Evolutionary conservation across 1,140 invertebrate species (phyloP).

Genomic region (Ylistrum balloti): DNA sequence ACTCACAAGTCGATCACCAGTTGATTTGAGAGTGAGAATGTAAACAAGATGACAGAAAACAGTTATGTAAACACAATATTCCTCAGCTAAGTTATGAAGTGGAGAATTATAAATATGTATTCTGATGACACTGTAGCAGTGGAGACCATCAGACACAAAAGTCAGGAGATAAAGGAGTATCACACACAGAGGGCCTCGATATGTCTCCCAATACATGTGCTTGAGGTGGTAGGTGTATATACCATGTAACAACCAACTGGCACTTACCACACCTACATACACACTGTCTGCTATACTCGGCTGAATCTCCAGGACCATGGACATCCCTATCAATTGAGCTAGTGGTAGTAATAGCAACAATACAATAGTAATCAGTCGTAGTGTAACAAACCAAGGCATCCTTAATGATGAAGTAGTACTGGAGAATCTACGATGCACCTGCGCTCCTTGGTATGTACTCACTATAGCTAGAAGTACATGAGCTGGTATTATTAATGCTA

Average conservation of each 20-base stretch:
- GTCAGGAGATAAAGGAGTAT: constrained; percentile 87
- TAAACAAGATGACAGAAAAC: constrained; percentile 76
- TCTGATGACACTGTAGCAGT: constrained; percentile 76
- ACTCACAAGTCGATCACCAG: constrained; percentile 59
- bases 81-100: constrained; percentile 84
- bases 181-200: constrained; percentile 88
- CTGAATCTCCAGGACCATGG: constrained; percentile 83
- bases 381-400: constrained; percentile 70
- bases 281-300: constrained; percentile 87
- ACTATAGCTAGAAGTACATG: constrained; percentile 86
- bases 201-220: constrained; percentile 84
- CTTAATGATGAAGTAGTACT: constrained; percentile 85
- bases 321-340: constrained; percentile 86
- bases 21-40: constrained; percentile 76
- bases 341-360: constrained; percentile 86
- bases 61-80: constrained; percentile 72
- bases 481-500: constrained; percentile 86
- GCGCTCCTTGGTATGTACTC: constrained; percentile 89
- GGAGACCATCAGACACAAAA: constrained; percentile 85
- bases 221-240: constrained; percentile 88
- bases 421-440: constrained; percentile 84
- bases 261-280: constrained; percentile 86
- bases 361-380: constrained; percentile 63
- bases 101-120: constrained; percentile 69
- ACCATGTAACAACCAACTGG: constrained; percentile 91